Evolutionary conservation across 2,888 invertebrate genomes (phyloP).

Genomic region (Cerastoderma edule): DNA sequence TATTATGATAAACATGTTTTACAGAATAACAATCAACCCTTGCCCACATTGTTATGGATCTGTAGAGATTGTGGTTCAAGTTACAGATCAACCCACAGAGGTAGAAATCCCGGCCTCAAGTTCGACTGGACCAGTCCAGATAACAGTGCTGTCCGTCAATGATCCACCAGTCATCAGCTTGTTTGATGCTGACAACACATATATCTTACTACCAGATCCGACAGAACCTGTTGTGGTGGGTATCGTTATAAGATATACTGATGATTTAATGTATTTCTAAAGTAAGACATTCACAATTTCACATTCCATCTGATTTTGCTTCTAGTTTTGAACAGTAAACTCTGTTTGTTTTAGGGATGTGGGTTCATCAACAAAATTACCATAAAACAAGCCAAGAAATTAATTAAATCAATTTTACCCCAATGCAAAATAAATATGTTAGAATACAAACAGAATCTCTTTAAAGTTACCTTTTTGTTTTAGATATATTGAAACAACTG

Average conservation of each 20-base stretch:
- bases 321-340: no score
- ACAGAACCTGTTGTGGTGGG: constrained; percentile 30
- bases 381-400: no score
- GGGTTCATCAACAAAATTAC: no score
- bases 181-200: constrained; percentile 22
- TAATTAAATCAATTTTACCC: no score
- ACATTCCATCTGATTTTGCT: no score
- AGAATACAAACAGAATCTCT: no score
- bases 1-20: no score
- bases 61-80: constrained; percentile 35
- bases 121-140: constrained; percentile 33
- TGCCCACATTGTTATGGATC: constrained; percentile 59
- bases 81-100: constrained; percentile 55
- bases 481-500: not conserved
- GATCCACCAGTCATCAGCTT: constrained; percentile 47
- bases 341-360: no score
- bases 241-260: not conserved
- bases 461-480: not conserved
- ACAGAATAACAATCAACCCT: constrained; percentile 58
- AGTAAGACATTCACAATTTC: no score
- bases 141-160: constrained; percentile 37
- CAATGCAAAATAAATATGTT: no score
- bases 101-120: constrained; percentile 51
- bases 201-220: constrained; percentile 28
- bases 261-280: not conserved